Base-by-base conservation (phyloP, 2,888 invertebrate species). In the Dendrolimus houi region DNA sequence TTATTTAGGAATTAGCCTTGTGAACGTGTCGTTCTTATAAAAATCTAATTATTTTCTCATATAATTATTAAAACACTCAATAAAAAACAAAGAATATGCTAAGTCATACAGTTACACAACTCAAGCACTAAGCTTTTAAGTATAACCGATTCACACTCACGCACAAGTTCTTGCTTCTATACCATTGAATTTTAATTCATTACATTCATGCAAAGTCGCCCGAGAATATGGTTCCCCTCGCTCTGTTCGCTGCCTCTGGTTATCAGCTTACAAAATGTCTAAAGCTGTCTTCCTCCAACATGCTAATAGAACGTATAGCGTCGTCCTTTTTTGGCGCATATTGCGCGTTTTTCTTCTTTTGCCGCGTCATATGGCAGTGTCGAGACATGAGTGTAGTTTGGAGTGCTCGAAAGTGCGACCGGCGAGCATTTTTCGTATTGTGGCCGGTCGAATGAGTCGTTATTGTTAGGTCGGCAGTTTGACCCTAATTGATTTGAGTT, bases 281-380 rank as follows among this genome's bases (percentile, higher is more conserved):
- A 70, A 79, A 72, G 74, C 83, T 74, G 77, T 88, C 90, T 79
- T 81, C 69, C 77, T 90, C 84, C 70, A 62, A 69, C 84, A 60
- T 64, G 66, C 69, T 63, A 71, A 77, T 80, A 82, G 83, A 80
- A 80, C 77, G 71, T 74, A 79, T 85, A 79, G 68, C 66, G 67
- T 79, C 71, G 74, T 88, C 87, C 75, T 85, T 79, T 77, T 89
- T 81, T 65, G 70, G 72, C 86, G 83, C 81, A 83, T 83, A 85
- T 85, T 87, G 86, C 87, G 84, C 87, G 87, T 88, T 90, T 90
- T 89, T 89, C 88, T 89, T 87, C 85, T 88, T 87, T 89, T 88
- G 85, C 83, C 88, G 84, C 87, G 87, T 87, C 87, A 87, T 87
- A 85, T 83, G 84, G 79, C 78, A 81, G 80, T 82, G 81, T 79